Evolutionary conservation across 23 tunicate genomes (phyloP), one percentile per base, ranked within the genome.

Genomic region (Aplidium turbinatum): DNA sequence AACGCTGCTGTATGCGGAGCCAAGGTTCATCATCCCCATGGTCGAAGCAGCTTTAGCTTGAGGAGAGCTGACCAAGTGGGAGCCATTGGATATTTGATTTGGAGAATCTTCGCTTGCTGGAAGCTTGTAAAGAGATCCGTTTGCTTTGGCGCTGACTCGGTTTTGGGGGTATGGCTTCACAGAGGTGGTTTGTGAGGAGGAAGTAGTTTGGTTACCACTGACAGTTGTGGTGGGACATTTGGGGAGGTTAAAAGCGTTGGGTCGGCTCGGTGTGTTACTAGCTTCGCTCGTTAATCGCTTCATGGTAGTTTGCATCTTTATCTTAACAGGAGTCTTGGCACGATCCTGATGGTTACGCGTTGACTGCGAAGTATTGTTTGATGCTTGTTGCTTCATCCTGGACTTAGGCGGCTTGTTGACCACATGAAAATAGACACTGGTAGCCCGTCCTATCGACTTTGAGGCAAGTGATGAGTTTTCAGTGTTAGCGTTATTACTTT

Each of bases 11-110:
- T 85, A 85, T 1, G 79, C 73, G 0, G 85, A 29, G 3, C 80
- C 81, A 27, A 68, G 39, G 39, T 81, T 67, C 54, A 82, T 76
- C 54, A 88, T 88, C 0, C 96, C 96, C 96, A 88, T 88, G 32
- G 96, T 38, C 34, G 96, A 88, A 4, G 96, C 96, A 16, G 83
- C 87, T 68, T 88, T 88, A 1, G 96, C 87, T 58, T 88, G 96
- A 4, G 96, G 55, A n/a, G 96, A 82, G 68, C 96, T 88, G 22
- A 88, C 96, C 29, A 77, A 75, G 38, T 88, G 96, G 2, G 61
- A 6, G 0, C 46, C 58, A 16, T 40, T 28, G n/a, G 78, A 55
- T 32, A 31, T 36, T 5, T 46, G 79, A 34, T 36, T 20, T 47
- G 48, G 69, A 18, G 19, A 18, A 20, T 38, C 76, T n/a, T 39